phyloP scores from a whole-genome alignment of 1,140 invertebrate species.

The Drosophila micromelanica region DNA sequence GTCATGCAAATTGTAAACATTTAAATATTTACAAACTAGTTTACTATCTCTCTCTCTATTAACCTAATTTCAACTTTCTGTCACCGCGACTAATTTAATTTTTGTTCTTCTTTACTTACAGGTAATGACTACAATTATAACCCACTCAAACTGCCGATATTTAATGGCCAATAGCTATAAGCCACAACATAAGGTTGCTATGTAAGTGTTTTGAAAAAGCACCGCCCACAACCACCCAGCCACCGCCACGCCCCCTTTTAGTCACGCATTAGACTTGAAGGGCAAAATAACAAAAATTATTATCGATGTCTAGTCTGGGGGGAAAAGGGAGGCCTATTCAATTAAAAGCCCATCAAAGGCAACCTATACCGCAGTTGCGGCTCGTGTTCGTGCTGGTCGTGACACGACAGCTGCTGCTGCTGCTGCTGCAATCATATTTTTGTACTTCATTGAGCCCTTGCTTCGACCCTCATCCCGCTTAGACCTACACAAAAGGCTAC shows the following conservation, averaged over 20 bases:
- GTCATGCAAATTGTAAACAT: no score
- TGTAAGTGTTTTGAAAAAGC: constrained; percentile 18
- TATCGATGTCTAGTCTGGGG: constrained; percentile 23
- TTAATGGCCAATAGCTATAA: constrained; percentile 6
- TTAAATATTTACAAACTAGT: no score
- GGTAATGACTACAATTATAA: constrained; percentile 48
- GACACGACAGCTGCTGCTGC: constrained; percentile 9
- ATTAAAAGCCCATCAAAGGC: constrained; percentile 67
- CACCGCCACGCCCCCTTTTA: constrained; percentile 20
- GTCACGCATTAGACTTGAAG: constrained; percentile 21
- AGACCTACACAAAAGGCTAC: constrained; percentile 49
- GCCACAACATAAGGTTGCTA: constrained; percentile 23
- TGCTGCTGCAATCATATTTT: not conserved
- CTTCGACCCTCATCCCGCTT: not conserved
- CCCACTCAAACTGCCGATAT: not conserved
- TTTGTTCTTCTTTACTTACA: constrained; percentile 50
- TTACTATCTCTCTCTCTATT: not conserved
- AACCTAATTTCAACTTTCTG: constrained; percentile 19
- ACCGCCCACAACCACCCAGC: not conserved
- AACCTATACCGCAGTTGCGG: constrained; percentile 26
- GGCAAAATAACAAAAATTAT: constrained; percentile 19
- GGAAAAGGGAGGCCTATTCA: constrained; percentile 9
- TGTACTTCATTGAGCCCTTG: not conserved
- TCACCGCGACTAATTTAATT: constrained; percentile 30
- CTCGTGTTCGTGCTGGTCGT: constrained; percentile 11